Base-by-base conservation (phyloP, 2,888 invertebrate species). In the Dioctria rufipes region DNA sequence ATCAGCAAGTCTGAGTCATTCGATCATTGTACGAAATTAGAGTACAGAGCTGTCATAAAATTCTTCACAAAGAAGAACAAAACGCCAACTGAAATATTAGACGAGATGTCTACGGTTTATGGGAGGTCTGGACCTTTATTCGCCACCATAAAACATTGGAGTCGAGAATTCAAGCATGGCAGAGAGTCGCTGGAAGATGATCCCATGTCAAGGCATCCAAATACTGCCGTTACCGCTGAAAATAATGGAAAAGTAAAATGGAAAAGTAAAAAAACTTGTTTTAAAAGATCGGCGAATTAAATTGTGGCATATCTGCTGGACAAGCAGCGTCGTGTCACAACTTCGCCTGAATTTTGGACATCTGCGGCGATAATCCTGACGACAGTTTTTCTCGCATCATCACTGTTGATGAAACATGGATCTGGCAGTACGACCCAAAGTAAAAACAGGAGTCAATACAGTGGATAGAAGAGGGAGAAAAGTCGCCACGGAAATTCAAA, bases 221-320 rank as follows among this genome's bases (percentile, higher is more conserved):
- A 5, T 5, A 60, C 13, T 5, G 60, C 60, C 5, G 60, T 60
- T 54, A 40, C 37, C 6, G 11, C 3, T 5, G 58, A 73, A 51
- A 54, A n/a, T 3, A 25, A 4, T 8, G 42, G 25, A 51, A 13
- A 25, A 60, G 60, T 77, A 5, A 61, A 77, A n/a, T 8, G 42
- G 25, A 51, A 13, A 25, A 60, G 60, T 77, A 5, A 61, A 77
- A n/a, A 58, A 60, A 25, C 51, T 60, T 42, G 42, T 54, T n/a
- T 43, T 61, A 40, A 60, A 58, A 3, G 77, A 77, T 43, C 37
- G 51, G n/a, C 37, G 60, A 58, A 39, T 77, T 13, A 77, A 77
- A 42, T 42, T 77, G 5, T 60, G 77, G 42, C 77, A 77, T 5
- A 40, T 11, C 77, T 42, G 61, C 37, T 78, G 37, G 78, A 78